These are phyloP conservation scores for Meandrusa payeni DNA, from an alignment of 2,888 invertebrate species.

Conservation along the genomic window DNA sequence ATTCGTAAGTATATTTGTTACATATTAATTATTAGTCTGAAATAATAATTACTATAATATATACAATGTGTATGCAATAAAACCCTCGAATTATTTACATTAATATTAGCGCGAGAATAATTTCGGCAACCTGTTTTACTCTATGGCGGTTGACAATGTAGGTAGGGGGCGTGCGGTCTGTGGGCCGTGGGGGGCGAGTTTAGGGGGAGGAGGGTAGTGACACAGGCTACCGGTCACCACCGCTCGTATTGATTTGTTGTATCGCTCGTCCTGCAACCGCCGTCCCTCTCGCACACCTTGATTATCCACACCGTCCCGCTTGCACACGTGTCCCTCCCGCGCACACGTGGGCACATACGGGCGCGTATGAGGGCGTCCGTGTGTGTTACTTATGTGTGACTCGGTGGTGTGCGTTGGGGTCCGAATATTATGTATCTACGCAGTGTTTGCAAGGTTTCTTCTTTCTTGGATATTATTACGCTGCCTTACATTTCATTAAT, in stretches of 20 bases:
- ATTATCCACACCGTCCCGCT: slow-evolving; percentile 42
- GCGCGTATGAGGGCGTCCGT: slow-evolving; percentile 44
- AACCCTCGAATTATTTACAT: not conserved
- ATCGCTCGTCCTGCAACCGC: slow-evolving; percentile 79
- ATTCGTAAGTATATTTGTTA: no score
- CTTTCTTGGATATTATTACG: slow-evolving; percentile 35
- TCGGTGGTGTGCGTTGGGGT: slow-evolving; percentile 65
- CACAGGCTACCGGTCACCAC: slow-evolving; percentile 82
- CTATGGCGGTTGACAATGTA: slow-evolving; percentile 75
- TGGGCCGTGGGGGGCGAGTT: slow-evolving; percentile 49
- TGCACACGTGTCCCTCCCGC: slow-evolving; percentile 60
- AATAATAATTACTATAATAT: no score
- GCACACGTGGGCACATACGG: slow-evolving; percentile 68
- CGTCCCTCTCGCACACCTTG: slow-evolving; percentile 61
- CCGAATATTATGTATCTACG: slow-evolving; percentile 69
- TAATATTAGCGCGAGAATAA: slow-evolving; percentile 23
- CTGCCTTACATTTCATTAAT: no score
- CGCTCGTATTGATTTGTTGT: slow-evolving; percentile 82
- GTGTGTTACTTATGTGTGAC: slow-evolving; percentile 49
- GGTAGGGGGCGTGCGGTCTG: slow-evolving; percentile 67
- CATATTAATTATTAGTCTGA: no score
- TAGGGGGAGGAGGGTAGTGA: slow-evolving; percentile 61
- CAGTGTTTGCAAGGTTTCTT: slow-evolving; percentile 63
- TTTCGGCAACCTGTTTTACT: slow-evolving; percentile 42
- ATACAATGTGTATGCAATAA: not conserved